Percentiles rank a stretch among this genome's conserved stretches.
These are phyloP conservation scores for Vidua chalybeata DNA, from an alignment of 2,113 vertebrate genomes.

Conservation along the genomic window DNA sequence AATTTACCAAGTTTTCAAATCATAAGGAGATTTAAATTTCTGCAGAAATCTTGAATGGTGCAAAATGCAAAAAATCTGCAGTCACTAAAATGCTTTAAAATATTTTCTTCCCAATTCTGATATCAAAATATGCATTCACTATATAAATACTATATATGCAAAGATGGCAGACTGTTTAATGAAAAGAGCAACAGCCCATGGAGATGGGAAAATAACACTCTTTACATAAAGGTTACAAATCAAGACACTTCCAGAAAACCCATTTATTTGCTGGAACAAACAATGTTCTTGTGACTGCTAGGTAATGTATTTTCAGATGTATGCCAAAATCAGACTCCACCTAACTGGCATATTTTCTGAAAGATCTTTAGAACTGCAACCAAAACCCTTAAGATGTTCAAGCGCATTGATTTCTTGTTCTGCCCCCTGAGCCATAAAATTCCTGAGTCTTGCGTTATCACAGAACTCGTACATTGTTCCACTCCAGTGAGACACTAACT, in stretches of 20 bases:
- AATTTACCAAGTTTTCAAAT: background rate
- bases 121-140: background rate
- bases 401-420: fast-evolving
- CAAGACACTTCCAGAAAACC: background rate
- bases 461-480: background rate
- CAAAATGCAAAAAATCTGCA: fast-evolving
- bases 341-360: background rate
- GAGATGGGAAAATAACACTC: background rate
- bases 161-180: background rate
- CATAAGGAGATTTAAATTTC: background rate
- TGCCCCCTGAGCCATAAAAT: background rate
- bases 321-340: background rate
- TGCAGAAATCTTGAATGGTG: background rate
- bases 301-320: background rate
- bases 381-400: background rate
- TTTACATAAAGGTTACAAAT: background rate
- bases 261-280: background rate
- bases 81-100: background rate
- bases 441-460: background rate
- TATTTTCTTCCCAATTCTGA: background rate
- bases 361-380: background rate
- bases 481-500: background rate
- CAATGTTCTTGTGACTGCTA: background rate
- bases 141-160: background rate
- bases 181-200: background rate